phyloP scores from a whole-genome alignment of 23 tunicate species.

The Styela clava region DNA sequence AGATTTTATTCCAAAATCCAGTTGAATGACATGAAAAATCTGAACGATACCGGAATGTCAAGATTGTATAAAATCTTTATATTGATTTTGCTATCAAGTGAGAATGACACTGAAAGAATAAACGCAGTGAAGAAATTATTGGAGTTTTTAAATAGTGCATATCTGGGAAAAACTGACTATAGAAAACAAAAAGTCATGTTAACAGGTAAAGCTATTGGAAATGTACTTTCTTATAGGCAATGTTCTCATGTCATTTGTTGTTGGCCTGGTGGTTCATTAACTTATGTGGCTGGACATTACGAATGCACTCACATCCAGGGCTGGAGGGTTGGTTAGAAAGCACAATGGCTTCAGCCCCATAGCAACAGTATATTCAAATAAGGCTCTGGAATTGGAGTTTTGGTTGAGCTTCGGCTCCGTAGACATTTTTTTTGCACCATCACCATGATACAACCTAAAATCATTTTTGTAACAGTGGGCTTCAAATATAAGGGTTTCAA shows the following conservation, averaged over 20 bases:
- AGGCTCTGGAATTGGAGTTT: too few relatives aligned
- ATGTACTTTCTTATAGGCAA: too few relatives aligned
- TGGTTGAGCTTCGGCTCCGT: too few relatives aligned
- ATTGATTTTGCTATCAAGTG: not conserved
- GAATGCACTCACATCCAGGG: not conserved
- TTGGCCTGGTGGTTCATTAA: not conserved
- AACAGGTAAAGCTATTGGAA: constrained; percentile 2
- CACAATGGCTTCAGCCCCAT: not conserved
- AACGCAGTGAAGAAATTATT: not conserved
- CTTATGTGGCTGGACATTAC: not conserved
- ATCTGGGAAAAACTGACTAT: constrained; percentile 15
- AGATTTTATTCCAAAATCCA: constrained; percentile 15
- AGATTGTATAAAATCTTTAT: not conserved
- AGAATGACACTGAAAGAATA: not conserved
- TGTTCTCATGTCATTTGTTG: too few relatives aligned
- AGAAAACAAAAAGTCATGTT: constrained; percentile 27
- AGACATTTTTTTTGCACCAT: too few relatives aligned
- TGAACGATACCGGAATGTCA: constrained; percentile 16
- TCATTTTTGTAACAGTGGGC: too few relatives aligned
- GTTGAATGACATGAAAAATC: not conserved
- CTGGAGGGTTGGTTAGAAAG: not conserved
- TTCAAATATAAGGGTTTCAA: too few relatives aligned
- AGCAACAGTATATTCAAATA: too few relatives aligned
- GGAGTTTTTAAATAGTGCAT: not conserved
- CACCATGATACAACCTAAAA: too few relatives aligned